phyloP scores from a whole-genome alignment of 2,888 invertebrate species.

The Protonemura montana region DNA sequence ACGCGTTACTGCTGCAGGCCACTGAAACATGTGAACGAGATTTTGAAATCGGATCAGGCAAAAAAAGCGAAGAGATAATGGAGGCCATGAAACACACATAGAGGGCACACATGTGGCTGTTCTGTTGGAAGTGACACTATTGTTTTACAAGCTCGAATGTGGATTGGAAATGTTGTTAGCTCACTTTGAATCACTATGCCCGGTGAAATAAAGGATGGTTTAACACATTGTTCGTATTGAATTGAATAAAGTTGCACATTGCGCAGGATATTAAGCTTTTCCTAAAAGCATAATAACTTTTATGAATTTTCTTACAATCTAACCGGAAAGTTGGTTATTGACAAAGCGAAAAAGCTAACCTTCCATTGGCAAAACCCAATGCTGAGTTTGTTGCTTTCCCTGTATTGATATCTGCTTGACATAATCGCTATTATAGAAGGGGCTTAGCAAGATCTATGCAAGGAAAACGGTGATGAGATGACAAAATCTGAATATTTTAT shows the following conservation, averaged over 20 bases:
- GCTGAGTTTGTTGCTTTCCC: no score
- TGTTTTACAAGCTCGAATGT: not conserved
- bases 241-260: no score
- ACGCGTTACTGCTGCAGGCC: not conserved
- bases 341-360: no score
- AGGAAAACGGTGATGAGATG: slow-evolving; percentile 22
- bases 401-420: not conserved
- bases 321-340: no score
- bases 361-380: no score
- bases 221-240: no score
- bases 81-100: no score
- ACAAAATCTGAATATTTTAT: slow-evolving; percentile 26
- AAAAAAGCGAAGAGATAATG: no score
- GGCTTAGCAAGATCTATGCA: slow-evolving; percentile 17
- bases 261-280: not conserved
- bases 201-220: not conserved
- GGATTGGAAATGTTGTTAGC: not conserved
- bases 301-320: no score
- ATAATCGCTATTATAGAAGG: not conserved
- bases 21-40: not conserved
- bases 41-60: not conserved
- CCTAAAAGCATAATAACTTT: not conserved
- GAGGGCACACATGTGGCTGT: not conserved
- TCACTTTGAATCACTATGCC: not conserved
- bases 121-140: not conserved